phyloP scores from a whole-genome alignment of 2,797 vertebrate genomes.

The Phoebastria nigripes region DNA sequence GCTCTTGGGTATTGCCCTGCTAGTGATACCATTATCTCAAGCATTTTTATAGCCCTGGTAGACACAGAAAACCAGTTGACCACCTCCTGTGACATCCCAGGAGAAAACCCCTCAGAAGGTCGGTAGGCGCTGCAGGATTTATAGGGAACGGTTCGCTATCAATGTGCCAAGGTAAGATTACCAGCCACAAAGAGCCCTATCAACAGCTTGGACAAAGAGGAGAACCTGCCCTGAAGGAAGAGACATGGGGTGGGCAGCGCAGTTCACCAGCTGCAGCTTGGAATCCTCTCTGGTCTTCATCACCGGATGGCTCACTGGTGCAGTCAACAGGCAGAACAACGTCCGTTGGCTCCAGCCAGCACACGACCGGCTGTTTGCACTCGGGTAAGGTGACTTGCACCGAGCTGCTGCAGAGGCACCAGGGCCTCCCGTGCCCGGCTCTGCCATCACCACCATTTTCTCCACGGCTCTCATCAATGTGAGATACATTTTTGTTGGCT shows the following conservation, averaged over 20 bases:
- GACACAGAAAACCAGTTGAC: neutral
- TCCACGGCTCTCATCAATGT: fast-evolving
- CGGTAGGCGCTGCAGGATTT: neutral
- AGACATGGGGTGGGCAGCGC: fast-evolving
- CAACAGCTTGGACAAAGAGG: neutral
- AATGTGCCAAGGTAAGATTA: fast-evolving
- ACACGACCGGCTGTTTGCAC: neutral
- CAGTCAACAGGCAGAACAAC: neutral
- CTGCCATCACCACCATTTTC: neutral
- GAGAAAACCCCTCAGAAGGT: neutral
- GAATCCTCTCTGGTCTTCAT: neutral
- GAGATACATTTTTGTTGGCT: neutral
- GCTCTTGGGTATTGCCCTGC: neutral
- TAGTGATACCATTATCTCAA: neutral
- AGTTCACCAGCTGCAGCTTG: neutral
- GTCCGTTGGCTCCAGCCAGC: neutral
- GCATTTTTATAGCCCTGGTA: neutral
- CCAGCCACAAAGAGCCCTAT: neutral
- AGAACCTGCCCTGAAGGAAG: neutral
- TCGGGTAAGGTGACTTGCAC: fast-evolving
- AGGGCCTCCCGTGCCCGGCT: neutral
- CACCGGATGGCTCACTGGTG: neutral
- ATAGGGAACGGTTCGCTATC: neutral
- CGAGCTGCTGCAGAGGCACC: neutral
- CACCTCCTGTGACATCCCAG: neutral